These are phyloP conservation scores for Episyrphus balteatus DNA, from an alignment of 1,140 invertebrate genomes.

Conservation along the genomic window DNA sequence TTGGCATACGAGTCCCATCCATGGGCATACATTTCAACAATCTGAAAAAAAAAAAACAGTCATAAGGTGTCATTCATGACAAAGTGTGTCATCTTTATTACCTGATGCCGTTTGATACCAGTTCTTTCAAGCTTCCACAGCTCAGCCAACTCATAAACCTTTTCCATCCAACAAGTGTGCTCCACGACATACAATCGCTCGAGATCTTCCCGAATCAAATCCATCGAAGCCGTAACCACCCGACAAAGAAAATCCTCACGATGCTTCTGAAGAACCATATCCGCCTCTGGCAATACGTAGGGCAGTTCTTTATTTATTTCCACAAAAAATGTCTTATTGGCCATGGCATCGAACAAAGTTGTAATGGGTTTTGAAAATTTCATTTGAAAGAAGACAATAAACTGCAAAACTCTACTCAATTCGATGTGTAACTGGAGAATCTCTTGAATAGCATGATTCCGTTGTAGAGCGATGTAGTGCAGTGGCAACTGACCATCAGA, in stretches of 20 bases:
- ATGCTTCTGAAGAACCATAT: slow-evolving; percentile 39
- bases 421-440: slow-evolving; percentile 69
- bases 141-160: slow-evolving; percentile 56
- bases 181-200: slow-evolving; percentile 44
- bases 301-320: slow-evolving; percentile 40
- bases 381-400: slow-evolving; percentile 66
- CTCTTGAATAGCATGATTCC: slow-evolving; percentile 60
- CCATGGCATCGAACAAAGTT: slow-evolving; percentile 59
- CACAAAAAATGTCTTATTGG: slow-evolving; percentile 43
- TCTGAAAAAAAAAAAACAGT: slow-evolving; percentile 20
- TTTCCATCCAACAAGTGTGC: slow-evolving; percentile 55
- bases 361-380: slow-evolving; percentile 60
- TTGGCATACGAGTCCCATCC: slow-evolving; percentile 68
- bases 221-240: slow-evolving; percentile 53
- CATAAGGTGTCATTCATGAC: neutral
- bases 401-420: slow-evolving; percentile 60
- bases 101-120: slow-evolving; percentile 42
- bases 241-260: slow-evolving; percentile 53
- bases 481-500: slow-evolving; percentile 54
- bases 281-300: slow-evolving; percentile 35
- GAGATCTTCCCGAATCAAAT: slow-evolving; percentile 43
- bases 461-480: slow-evolving; percentile 63
- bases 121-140: slow-evolving; percentile 65
- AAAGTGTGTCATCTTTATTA: slow-evolving; percentile 30
- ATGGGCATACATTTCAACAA: slow-evolving; percentile 61